Conservation (phyloP, 1,140 invertebrate species). For the Latrodectus geometricus region DNA sequence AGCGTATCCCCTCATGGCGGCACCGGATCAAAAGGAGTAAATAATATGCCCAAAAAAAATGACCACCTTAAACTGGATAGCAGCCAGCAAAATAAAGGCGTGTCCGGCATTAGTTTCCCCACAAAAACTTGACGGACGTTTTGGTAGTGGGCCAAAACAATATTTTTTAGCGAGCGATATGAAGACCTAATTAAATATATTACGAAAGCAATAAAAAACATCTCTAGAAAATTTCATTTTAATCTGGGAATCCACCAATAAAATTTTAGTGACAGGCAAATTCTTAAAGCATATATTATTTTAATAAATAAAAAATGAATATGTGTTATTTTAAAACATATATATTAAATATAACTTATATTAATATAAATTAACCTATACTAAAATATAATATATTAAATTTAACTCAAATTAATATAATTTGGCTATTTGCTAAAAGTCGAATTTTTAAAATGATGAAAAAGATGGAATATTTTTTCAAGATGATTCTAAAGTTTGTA, state of each 20-base stretch:
- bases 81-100: conserved; percentile 12
- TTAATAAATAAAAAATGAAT: not conserved
- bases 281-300: not conserved
- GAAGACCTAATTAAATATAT: not conserved
- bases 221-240: not conserved
- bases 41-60: not conserved
- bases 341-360: no score
- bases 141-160: not conserved
- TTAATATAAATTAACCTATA: no score
- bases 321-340: not conserved
- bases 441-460: no score
- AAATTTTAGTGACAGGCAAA: no score
- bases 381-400: no score
- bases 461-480: no score
- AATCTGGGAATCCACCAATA: not conserved
- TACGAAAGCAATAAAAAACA: not conserved
- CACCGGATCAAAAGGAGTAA: not conserved
- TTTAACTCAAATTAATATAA: no score
- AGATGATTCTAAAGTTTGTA: no score
- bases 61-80: not conserved
- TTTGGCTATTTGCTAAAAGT: no score
- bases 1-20: no score
- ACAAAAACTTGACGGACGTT: not conserved
- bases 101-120: not conserved
- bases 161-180: not conserved